These are phyloP conservation scores for Nomada goodeniana DNA, from an alignment of 2,888 invertebrate species.

Conservation along the genomic window DNA sequence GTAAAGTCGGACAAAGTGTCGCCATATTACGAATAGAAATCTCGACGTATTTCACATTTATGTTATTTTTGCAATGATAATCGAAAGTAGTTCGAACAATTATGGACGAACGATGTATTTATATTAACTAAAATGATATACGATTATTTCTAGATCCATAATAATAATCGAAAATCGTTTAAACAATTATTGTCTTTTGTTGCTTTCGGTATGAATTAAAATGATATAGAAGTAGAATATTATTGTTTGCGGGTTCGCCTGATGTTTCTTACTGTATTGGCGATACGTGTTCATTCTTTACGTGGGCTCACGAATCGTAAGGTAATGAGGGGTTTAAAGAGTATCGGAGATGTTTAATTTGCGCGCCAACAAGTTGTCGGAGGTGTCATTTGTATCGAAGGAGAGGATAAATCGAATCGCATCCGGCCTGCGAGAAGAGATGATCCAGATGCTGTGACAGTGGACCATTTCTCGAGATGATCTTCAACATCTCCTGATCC, in stretches of 20 bases:
- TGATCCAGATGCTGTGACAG: conserved; percentile 73
- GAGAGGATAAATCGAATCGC: conserved; percentile 53
- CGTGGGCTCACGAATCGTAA: neutral
- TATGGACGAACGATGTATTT: neutral
- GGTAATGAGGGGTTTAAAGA: neutral
- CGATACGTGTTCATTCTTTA: neutral
- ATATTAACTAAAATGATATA: neutral
- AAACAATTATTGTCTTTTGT: neutral
- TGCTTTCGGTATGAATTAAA: too few relatives aligned
- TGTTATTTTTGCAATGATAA: too few relatives aligned
- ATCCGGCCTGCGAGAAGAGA: conserved; percentile 61
- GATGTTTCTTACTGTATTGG: neutral
- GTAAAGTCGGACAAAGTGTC: too few relatives aligned
- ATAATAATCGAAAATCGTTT: neutral
- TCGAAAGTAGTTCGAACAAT: too few relatives aligned
- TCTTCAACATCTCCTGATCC: conserved; percentile 79
- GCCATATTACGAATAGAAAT: too few relatives aligned
- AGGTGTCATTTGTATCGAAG: conserved; percentile 29
- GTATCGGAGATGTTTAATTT: conserved; percentile 3
- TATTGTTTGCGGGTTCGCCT: neutral
- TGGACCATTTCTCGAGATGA: conserved; percentile 81
- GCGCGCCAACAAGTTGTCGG: conserved; percentile 3
- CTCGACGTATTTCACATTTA: too few relatives aligned
- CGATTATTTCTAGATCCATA: neutral
- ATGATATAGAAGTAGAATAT: too few relatives aligned